phyloP scores from a whole-genome alignment of 2,888 invertebrate genomes.

The Furcula furcula region DNA sequence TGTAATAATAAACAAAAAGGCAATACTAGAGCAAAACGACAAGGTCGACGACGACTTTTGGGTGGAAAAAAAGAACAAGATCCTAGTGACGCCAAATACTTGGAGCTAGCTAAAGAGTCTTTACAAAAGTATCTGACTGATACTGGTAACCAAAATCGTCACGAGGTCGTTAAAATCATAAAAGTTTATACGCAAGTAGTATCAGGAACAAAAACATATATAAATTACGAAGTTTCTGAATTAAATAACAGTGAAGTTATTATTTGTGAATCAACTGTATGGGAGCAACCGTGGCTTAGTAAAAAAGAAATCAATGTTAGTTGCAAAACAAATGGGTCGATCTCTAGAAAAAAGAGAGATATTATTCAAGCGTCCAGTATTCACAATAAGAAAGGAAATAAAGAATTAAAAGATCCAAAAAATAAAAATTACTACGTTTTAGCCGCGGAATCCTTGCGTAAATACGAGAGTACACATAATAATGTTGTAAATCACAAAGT shows the following conservation, averaged over 20 bases:
- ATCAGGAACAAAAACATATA: constrained; percentile 24
- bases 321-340: no score
- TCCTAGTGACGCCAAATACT: constrained; percentile 22
- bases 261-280: constrained; percentile 29
- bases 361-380: neutral
- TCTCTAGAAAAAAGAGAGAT: constrained; percentile 17
- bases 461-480: constrained; percentile 31
- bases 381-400: neutral
- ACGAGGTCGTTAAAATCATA: constrained; percentile 15
- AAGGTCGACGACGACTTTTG: constrained; percentile 1
- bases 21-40: constrained; percentile 1
- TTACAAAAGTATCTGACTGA: constrained; percentile 21
- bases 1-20: constrained; percentile 9
- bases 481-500: constrained; percentile 30
- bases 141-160: constrained; percentile 4
- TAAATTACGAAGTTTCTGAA: constrained; percentile 18
- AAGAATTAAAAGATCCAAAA: constrained; percentile 25
- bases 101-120: constrained; percentile 26
- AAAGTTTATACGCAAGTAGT: constrained; percentile 34
- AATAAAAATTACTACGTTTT: constrained; percentile 34
- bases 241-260: constrained; percentile 15
- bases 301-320: constrained; percentile 25
- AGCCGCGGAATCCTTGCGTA: constrained; percentile 42
- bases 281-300: constrained; percentile 26
- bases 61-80: constrained; percentile 28